Percentiles rank a stretch among this genome's conserved stretches.
Evolutionary conservation across 2,113 vertebrate genomes (phyloP).

Genomic region (Octodon degus): DNA sequence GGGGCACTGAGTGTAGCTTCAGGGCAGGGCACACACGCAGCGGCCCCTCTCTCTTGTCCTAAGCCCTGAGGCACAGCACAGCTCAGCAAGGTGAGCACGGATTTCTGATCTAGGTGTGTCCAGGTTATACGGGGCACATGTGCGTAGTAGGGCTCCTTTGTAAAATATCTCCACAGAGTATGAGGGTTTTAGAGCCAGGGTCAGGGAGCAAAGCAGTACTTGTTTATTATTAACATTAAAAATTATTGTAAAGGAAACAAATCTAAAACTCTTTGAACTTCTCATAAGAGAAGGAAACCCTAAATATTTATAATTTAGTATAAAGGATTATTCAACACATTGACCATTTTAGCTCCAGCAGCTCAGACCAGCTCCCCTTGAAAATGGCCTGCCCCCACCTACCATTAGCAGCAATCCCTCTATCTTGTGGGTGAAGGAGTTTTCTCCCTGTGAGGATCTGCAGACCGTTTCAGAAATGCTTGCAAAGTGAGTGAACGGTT

Average conservation of each 20-base stretch:
- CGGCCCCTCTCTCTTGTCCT: background rate
- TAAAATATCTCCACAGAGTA: too few species aligned
- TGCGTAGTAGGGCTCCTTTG: background rate
- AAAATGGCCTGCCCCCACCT: background rate
- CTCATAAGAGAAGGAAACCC: conserved; percentile 12
- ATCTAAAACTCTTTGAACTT: background rate
- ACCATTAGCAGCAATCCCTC: background rate
- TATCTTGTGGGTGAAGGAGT: background rate
- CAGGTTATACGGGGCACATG: background rate
- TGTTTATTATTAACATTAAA: conserved; percentile 2
- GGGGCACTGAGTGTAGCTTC: background rate
- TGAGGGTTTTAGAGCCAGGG: background rate
- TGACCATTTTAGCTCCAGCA: background rate
- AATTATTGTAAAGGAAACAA: conserved; percentile 11
- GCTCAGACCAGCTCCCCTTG: background rate
- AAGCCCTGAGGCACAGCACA: too few species aligned
- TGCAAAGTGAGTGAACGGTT: conserved; percentile 61
- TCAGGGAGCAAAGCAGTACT: background rate
- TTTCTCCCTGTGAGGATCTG: background rate
- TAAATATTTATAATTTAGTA: conserved; percentile 23
- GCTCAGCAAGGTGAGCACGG: background rate
- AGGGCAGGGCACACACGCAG: background rate
- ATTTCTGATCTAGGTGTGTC: background rate
- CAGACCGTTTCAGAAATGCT: conserved; percentile 58
- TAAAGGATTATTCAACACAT: background rate